These are phyloP conservation scores for Saturnia pavonia DNA, from an alignment of 2,888 invertebrate species.

Conservation along the genomic window DNA sequence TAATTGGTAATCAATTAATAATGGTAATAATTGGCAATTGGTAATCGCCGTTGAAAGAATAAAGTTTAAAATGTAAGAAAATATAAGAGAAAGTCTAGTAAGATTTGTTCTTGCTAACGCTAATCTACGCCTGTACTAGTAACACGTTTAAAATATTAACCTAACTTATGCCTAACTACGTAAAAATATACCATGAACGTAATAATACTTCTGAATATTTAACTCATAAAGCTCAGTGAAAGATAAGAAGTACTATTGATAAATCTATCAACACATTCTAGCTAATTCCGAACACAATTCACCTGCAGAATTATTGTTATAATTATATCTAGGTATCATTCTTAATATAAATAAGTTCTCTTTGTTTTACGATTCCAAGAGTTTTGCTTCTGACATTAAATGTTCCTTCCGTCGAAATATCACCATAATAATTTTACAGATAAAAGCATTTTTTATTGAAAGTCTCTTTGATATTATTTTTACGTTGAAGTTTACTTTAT, in stretches of 20 bases:
- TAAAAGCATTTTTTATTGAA: conserved; percentile 2
- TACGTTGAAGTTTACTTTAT: background rate
- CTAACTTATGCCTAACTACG: no score
- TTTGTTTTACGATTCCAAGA: conserved; percentile 4
- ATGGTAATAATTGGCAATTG: no score
- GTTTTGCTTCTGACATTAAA: background rate
- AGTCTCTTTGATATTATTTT: conserved; percentile 7
- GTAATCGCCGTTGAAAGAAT: no score
- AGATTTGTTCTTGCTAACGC: no score
- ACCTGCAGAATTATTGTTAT: background rate
- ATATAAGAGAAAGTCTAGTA: no score
- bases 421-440: background rate
- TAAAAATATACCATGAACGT: no score
- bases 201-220: no score
- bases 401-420: conserved; percentile 5
- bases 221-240: no score
- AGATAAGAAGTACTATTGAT: background rate
- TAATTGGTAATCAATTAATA: no score
- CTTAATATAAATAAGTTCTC: conserved; percentile 1
- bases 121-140: no score
- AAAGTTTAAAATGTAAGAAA: no score
- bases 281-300: background rate
- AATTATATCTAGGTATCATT: background rate
- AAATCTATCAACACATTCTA: background rate
- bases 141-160: no score